phyloP scores from a whole-genome alignment of 2,113 vertebrate species.

The Neodontobutis hainanensis region DNA sequence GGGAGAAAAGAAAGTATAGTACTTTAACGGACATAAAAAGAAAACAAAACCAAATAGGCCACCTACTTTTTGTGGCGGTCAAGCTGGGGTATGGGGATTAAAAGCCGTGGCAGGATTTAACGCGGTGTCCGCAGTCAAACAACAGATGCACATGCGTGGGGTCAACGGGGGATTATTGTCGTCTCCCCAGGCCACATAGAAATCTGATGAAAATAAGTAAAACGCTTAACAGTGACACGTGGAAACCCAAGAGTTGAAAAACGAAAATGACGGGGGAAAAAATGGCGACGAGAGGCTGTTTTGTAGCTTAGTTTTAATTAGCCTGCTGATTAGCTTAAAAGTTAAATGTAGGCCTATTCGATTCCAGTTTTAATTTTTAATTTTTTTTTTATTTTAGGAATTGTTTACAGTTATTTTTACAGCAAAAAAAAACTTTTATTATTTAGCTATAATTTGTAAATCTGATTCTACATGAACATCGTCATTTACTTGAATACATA shows the following conservation, averaged over 20 bases:
- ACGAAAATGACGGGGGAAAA: not conserved
- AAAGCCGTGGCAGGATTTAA: constrained; percentile 41
- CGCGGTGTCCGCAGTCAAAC: constrained; percentile 65
- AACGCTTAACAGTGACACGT: not conserved
- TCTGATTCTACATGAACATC: too few species aligned
- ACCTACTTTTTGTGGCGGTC: not conserved
- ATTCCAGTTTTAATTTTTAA: too few species aligned
- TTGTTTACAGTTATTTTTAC: too few species aligned
- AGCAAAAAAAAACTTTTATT: too few species aligned
- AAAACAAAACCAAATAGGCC: too few species aligned
- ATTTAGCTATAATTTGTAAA: too few species aligned
- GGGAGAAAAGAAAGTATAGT: too few species aligned
- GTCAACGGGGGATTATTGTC: constrained; percentile 62
- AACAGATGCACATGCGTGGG: constrained; percentile 62
- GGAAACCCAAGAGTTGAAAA: not conserved
- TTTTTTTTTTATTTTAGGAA: too few species aligned
- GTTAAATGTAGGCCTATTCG: too few species aligned
- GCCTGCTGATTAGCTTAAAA: too few species aligned
- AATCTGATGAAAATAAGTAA: constrained; percentile 16
- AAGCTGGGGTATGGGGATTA: constrained; percentile 46
- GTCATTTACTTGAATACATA: too few species aligned
- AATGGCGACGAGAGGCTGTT: not conserved
- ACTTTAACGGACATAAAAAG: not conserved
- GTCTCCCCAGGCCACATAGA: constrained; percentile 6
- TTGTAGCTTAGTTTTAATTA: not conserved